Evolutionary conservation across 2,797 vertebrate genomes (phyloP).

Genomic region (Poeciliopsis turneri): DNA sequence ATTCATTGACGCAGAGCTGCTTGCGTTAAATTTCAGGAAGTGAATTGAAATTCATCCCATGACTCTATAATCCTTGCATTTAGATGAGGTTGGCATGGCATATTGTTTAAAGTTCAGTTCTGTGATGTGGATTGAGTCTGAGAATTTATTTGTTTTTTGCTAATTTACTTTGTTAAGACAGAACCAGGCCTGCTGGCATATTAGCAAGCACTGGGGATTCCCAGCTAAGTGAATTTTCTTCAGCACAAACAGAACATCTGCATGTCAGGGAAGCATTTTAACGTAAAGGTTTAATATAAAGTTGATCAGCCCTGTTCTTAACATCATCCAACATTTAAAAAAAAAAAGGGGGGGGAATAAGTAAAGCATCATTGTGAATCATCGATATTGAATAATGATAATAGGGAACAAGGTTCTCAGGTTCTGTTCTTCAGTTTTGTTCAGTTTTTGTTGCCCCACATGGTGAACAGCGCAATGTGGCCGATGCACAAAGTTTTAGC

Average conservation of each 20-base stretch:
- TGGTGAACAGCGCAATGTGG: neutral
- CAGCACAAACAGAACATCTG: slow-evolving; percentile 1
- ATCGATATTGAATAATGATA: neutral
- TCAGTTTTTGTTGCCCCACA: too few species aligned
- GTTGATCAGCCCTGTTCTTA: neutral
- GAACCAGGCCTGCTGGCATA: neutral
- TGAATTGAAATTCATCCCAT: slow-evolving; percentile 43
- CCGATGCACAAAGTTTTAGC: neutral
- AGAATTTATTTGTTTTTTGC: neutral
- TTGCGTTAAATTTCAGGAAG: slow-evolving; percentile 50
- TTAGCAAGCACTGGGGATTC: neutral
- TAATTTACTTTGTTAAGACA: neutral
- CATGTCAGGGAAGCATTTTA: neutral
- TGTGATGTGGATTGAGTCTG: neutral
- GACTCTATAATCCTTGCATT: slow-evolving; percentile 15
- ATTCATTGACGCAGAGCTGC: slow-evolving; percentile 35
- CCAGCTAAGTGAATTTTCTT: neutral
- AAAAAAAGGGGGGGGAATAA: neutral
- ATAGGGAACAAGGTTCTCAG: too few species aligned
- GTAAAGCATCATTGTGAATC: neutral
- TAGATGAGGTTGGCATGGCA: neutral
- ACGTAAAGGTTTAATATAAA: neutral
- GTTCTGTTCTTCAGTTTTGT: too few species aligned
- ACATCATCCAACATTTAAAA: neutral
- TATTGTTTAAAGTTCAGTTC: neutral